A percentile compares a stretch with the other conserved stretches of the same genome.
phyloP scores from a whole-genome alignment of 2,113 vertebrate species.

The Serilophus lunatus region DNA sequence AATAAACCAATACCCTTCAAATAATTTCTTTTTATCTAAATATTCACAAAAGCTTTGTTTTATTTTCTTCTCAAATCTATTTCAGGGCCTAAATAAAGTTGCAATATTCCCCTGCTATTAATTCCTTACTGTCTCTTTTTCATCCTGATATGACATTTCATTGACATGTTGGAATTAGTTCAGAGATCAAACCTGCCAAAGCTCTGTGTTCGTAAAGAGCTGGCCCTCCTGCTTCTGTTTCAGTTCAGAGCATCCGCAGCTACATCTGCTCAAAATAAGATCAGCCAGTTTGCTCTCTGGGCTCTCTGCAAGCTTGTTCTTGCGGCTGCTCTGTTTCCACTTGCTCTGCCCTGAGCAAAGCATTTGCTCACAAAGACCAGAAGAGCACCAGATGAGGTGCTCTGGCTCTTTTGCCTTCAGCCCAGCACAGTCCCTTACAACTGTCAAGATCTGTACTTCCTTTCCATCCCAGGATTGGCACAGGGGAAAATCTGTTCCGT shows the following conservation, averaged over 20 bases:
- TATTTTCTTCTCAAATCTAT: not conserved
- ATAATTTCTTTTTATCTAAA: not conserved
- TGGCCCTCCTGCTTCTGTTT: not conserved
- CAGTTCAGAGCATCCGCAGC: not conserved
- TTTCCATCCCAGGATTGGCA: not conserved
- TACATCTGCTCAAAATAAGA: not conserved
- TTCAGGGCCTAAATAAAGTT: not conserved
- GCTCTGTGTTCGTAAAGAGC: slow-evolving; percentile 3
- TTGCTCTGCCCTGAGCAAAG: not conserved
- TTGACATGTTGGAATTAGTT: slow-evolving; percentile 22
- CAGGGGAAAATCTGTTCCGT: not conserved
- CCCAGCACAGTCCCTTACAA: rapidly evolving
- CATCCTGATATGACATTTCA: not conserved
- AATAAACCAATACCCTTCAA: not conserved
- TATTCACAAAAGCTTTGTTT: not conserved
- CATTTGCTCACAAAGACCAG: not conserved
- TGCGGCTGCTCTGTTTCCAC: not conserved
- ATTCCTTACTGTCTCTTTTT: not conserved
- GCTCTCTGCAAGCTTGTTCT: not conserved
- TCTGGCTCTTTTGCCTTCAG: not conserved
- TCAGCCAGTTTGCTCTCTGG: not conserved
- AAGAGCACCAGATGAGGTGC: not conserved
- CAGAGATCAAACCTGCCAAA: not conserved
- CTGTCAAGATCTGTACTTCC: not conserved
- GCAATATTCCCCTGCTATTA: not conserved